Conservation (phyloP, 2,797 vertebrate species). For the Fundulus diaphanus region DNA sequence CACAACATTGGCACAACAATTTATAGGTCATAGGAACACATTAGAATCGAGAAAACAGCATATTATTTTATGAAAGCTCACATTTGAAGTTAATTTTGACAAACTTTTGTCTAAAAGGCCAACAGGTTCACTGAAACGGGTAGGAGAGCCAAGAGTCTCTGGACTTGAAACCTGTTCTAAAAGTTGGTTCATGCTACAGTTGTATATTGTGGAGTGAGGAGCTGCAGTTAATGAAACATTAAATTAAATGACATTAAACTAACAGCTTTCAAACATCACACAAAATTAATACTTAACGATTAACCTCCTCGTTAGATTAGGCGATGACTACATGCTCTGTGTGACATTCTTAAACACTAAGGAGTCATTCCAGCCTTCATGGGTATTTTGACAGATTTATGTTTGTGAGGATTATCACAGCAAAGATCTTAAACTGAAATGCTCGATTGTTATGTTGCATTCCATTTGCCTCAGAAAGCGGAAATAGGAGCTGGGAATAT, state of each 20-base stretch:
- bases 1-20: not conserved
- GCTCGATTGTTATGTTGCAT: too few relatives aligned
- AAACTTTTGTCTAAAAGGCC: not conserved
- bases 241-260: not conserved
- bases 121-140: not conserved
- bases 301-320: not conserved
- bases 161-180: not conserved
- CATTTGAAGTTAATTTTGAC: not conserved
- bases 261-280: not conserved
- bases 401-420: conserved; percentile 4
- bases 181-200: not conserved
- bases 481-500: too few relatives aligned
- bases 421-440: conserved; percentile 9
- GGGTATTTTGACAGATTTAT: conserved; percentile 4
- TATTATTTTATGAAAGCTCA: not conserved
- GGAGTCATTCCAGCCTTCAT: not conserved
- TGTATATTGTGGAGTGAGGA: not conserved
- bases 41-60: not conserved
- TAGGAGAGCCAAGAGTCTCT: not conserved
- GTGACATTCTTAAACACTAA: not conserved
- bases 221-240: not conserved
- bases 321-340: not conserved
- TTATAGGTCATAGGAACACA: too few relatives aligned
- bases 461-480: too few relatives aligned
- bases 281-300: not conserved